Percentiles rank a stretch among this genome's conserved stretches.
Conservation (phyloP, 2,113 vertebrate genomes). For the Panurus biarmicus region DNA sequence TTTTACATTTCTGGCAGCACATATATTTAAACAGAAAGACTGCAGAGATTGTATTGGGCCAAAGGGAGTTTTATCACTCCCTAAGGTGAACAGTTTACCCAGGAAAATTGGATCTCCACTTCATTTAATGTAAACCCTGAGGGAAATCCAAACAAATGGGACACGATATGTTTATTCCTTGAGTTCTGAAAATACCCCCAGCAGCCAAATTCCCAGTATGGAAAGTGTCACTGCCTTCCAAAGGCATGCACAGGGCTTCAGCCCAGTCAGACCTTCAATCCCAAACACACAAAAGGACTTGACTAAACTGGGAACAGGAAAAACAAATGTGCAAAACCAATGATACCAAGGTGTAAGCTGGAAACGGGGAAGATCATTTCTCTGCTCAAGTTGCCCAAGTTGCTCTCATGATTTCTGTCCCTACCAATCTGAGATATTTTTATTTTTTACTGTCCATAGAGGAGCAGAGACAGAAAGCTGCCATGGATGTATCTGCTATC, state of each 20-base stretch:
- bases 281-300: neutral
- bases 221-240: neutral
- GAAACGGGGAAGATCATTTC: neutral
- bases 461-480: neutral
- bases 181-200: neutral
- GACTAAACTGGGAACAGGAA: neutral
- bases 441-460: neutral
- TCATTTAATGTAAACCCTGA: conserved; percentile 33
- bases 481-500: neutral
- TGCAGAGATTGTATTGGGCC: conserved; percentile 5
- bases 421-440: neutral
- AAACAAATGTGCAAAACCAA: neutral
- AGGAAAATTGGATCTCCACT: conserved; percentile 34
- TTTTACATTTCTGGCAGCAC: conserved; percentile 54
- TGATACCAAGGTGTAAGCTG: neutral
- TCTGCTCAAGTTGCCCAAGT: neutral
- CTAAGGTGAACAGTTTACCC: conserved; percentile 35
- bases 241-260: neutral
- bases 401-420: neutral
- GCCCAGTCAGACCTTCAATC: neutral
- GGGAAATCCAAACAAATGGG: conserved; percentile 46
- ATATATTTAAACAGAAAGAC: conserved; percentile 35
- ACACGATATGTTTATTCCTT: neutral
- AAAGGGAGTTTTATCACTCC: conserved; percentile 35
- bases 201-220: neutral